Percentiles rank a stretch among this genome's conserved stretches.
These are phyloP conservation scores for Pempheris klunzingeri DNA, from an alignment of 2,797 vertebrate species.

Conservation along the genomic window DNA sequence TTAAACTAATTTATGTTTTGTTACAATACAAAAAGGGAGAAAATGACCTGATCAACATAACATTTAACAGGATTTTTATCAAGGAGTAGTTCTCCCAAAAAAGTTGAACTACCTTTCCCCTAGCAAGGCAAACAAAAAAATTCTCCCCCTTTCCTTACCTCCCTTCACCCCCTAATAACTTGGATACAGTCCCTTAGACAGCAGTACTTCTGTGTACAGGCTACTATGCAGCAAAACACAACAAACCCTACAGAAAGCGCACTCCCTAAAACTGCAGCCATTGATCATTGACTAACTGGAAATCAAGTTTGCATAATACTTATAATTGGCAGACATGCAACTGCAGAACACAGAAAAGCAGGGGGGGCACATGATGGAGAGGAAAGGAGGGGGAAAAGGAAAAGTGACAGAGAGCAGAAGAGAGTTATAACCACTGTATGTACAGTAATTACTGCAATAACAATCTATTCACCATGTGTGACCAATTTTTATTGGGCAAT, in stretches of 20 bases:
- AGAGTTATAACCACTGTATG: constrained; percentile 45
- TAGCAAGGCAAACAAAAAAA: neutral
- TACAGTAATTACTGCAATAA: constrained; percentile 70
- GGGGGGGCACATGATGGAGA: neutral
- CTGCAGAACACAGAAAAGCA: constrained; percentile 18
- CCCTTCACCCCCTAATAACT: neutral
- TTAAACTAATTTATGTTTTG: too few species aligned
- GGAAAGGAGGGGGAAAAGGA: neutral
- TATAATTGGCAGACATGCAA: constrained; percentile 37
- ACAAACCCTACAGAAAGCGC: constrained; percentile 20
- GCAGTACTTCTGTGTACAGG: neutral
- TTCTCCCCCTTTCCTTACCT: neutral
- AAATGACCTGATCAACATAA: too few species aligned
- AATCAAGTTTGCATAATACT: constrained; percentile 33
- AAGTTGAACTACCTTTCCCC: neutral
- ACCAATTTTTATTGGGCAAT: constrained; percentile 54
- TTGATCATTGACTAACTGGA: constrained; percentile 11
- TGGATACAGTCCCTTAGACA: neutral
- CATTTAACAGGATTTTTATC: neutral
- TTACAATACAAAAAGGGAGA: too few species aligned
- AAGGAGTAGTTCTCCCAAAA: neutral
- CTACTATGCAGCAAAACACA: neutral
- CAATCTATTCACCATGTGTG: constrained; percentile 61
- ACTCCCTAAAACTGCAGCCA: constrained; percentile 3
- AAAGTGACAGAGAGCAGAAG: constrained; percentile 39